These are phyloP conservation scores for Morinoia aosen DNA, from an alignment of 2,888 invertebrate species.

Conservation along the genomic window DNA sequence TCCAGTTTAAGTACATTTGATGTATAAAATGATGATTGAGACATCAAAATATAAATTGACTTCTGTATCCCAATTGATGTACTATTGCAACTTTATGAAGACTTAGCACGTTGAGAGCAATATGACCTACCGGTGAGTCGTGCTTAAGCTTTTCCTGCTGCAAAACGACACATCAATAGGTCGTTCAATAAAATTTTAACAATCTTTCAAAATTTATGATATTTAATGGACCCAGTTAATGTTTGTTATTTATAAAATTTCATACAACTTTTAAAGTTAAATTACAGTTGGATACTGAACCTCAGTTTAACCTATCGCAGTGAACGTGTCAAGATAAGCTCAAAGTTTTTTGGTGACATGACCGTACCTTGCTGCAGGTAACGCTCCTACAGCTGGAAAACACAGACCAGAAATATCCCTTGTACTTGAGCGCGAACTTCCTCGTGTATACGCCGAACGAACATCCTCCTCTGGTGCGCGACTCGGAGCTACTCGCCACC, in stretches of 20 bases:
- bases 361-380: background rate
- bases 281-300: too few species aligned
- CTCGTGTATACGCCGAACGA: slow-evolving; percentile 60
- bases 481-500: background rate
- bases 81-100: background rate
- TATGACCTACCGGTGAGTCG: too few species aligned
- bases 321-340: background rate
- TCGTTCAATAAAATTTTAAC: too few species aligned
- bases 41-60: background rate
- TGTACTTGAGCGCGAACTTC: slow-evolving; percentile 65
- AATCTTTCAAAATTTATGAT: too few species aligned
- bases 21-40: background rate
- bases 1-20: too few species aligned
- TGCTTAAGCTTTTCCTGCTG: too few species aligned
- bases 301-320: too few species aligned
- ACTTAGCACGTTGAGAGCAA: too few species aligned
- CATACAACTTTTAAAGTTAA: too few species aligned
- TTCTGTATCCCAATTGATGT: background rate
- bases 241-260: too few species aligned
- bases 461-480: slow-evolving; percentile 14
- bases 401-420: slow-evolving; percentile 63
- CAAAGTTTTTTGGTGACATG: background rate
- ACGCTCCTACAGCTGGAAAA: background rate
- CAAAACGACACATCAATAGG: too few species aligned
- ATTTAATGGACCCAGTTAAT: too few species aligned